phyloP scores from a whole-genome alignment of 1,140 invertebrate genomes.

The Olivierus martensii region DNA sequence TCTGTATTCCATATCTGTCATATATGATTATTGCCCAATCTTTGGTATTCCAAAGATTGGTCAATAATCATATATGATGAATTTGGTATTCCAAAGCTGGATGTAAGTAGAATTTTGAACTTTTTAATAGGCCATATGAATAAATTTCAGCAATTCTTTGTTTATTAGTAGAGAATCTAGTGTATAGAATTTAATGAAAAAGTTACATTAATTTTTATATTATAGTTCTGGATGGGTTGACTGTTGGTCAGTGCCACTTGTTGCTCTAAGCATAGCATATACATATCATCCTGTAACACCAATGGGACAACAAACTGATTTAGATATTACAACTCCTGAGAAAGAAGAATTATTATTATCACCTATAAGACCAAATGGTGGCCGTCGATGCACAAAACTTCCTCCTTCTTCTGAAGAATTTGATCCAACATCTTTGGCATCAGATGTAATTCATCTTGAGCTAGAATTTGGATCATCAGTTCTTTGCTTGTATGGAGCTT shows the following conservation, averaged over 20 bases:
- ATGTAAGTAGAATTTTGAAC: too few relatives aligned
- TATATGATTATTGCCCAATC: too few relatives aligned
- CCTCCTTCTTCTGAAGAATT: slow-evolving; percentile 48
- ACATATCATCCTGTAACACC: slow-evolving; percentile 79
- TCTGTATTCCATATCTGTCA: too few relatives aligned
- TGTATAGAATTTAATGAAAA: too few relatives aligned
- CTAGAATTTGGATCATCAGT: slow-evolving; percentile 86
- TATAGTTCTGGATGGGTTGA: slow-evolving; percentile 74
- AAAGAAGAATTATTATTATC: slow-evolving; percentile 83
- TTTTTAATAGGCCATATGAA: too few relatives aligned
- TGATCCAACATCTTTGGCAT: slow-evolving; percentile 62
- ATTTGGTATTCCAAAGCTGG: too few relatives aligned
- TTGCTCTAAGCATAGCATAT: slow-evolving; percentile 78
- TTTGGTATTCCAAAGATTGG: too few relatives aligned
- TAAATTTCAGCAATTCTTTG: neutral
- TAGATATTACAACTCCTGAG: slow-evolving; percentile 77
- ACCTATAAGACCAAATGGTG: slow-evolving; percentile 68
- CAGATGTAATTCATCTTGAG: slow-evolving; percentile 79
- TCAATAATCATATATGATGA: too few relatives aligned
- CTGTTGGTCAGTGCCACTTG: slow-evolving; percentile 88
- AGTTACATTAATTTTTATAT: neutral
- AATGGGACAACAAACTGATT: slow-evolving; percentile 1
- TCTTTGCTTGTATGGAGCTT: slow-evolving; percentile 72
- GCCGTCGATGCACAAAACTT: slow-evolving; percentile 14
- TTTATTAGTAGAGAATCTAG: too few relatives aligned